Base-by-base conservation (phyloP, 1,140 invertebrate genomes). In the Akabosia matsudoensis region DNA sequence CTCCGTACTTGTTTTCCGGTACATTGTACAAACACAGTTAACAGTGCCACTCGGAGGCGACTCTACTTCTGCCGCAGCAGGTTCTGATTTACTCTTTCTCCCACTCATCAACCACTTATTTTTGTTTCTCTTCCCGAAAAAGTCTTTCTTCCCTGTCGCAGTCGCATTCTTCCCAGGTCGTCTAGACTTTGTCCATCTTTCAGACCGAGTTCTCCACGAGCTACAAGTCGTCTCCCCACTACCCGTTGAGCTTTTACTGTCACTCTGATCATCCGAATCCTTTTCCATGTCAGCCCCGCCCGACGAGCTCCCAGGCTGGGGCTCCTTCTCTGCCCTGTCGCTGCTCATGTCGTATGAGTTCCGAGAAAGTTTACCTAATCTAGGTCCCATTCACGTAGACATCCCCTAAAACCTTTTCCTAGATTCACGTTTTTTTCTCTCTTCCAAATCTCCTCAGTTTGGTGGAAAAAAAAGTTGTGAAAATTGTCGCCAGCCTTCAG, bases 271-370 rank as follows among this genome's bases (percentile, higher is more conserved):
- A 31, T 70, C 73, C 28, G 67, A 72, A 45, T 72, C 33, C 30
- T 72, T 34, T 24, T 72, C 70, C 16, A 45, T 16, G 7, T 72
- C 70, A 34, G 45, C 13, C 1, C 30, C 70, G 1, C 31, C 70
- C 13, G 10, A 13, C 13, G 70, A 72, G n/a, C 33, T 26, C 3
- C n/a, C 16, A 3, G 37, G 33, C 26, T 72, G 33, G 1, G 16
- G 37, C 18, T 72, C 33, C 28, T 77, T 74, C 24, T 74, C 73
- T 54, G 13, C 3, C n/a, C 52, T 33, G 30, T 74, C 73, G 37
- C 78, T 74, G 51, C 75, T 79, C 79, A 80, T 80, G 37, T 79
- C 77, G 75, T 80, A 79, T 33, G 76, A 78, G 37, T 79, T 75
- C 56, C 77, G 74, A 30, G 74, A 72, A 24, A 79, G 37, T 74